phyloP scores from a whole-genome alignment of 2,113 vertebrate genomes.

The Indicator maculatus region DNA sequence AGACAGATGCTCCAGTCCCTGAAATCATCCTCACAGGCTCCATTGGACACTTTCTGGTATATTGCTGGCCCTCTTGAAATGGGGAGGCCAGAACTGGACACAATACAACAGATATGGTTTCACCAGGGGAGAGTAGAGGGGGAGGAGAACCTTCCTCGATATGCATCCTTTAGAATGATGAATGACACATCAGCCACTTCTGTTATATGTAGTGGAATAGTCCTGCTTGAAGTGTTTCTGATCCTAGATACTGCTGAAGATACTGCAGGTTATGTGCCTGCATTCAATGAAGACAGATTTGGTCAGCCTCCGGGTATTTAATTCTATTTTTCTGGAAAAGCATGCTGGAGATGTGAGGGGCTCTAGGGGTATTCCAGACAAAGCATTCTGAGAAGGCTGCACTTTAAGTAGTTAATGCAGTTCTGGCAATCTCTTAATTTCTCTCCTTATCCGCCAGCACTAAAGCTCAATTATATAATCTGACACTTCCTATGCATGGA shows the following conservation, averaged over 20 bases:
- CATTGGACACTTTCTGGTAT: no score
- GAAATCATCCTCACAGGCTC: no score
- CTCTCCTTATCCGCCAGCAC: slow-evolving; percentile 5
- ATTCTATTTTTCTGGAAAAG: not conserved
- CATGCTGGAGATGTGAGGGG: not conserved
- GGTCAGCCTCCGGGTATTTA: not conserved
- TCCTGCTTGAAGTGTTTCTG: not conserved
- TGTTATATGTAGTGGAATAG: no score
- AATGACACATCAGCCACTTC: not conserved
- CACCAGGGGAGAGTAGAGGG: no score
- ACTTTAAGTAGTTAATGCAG: not conserved
- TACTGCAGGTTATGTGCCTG: not conserved
- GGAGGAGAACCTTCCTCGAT: no score
- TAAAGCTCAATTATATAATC: slow-evolving; percentile 49
- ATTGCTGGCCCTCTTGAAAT: no score
- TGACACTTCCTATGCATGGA: slow-evolving; percentile 27
- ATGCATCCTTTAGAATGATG: not conserved
- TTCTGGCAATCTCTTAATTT: slow-evolving; percentile 33
- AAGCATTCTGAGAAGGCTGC: not conserved
- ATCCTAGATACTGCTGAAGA: not conserved
- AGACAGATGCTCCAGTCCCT: no score
- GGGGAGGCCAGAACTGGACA: no score
- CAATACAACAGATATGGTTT: no score
- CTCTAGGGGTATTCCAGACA: not conserved
- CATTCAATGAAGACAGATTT: not conserved